Base-by-base conservation (phyloP, 2,888 invertebrate genomes). In the Galerucella calmariensis region DNA sequence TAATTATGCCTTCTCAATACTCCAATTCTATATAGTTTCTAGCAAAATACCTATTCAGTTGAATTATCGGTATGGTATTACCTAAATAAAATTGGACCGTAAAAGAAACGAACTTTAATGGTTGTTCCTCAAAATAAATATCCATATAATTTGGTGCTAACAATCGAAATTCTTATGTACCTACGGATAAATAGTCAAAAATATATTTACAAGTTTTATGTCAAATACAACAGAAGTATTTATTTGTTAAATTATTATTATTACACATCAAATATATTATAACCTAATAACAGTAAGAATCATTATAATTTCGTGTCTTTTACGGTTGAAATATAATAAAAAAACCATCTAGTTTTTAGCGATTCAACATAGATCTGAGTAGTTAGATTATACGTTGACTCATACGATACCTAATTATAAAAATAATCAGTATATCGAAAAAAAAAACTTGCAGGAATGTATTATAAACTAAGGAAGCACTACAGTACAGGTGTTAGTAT, bases 361-460 rank as follows among this genome's bases (percentile, higher is more conserved):
- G 77, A 83, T 82, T 84, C 82, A 82, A 82, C 75, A 83, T 84
- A 84, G 83, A 81, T 84, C 82, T 84, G 82, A 82, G 81, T 84
- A 85, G 84, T 75, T 84, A 83, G 84, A 82, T 79, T 81, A 82
- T 81, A 81, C 81, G 82, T 83, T 83, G 82, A 83, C 77, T 79
- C 78, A 82, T 82, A 83, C 81, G 82, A 83, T 80, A 81, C 80
- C 82, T 81, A 80, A 81, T 80, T 80, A 81, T 80, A 80, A 82
- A 85, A 82, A 69, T 83, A 85, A 84, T 83, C 83, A 84, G 82
- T 86, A 85, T 85, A 85, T 85, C 84, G 84, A 85, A 84, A 79
- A 81, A 20, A 80, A 82, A 82, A 66, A 71, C 71, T 83, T 84
- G 83, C 84, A 85, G 83, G 80, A 84, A 80, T 83, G 82, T 80